These are phyloP conservation scores for Brachypodius melanocephalos DNA, from an alignment of 2,113 vertebrate species.

Conservation along the genomic window DNA sequence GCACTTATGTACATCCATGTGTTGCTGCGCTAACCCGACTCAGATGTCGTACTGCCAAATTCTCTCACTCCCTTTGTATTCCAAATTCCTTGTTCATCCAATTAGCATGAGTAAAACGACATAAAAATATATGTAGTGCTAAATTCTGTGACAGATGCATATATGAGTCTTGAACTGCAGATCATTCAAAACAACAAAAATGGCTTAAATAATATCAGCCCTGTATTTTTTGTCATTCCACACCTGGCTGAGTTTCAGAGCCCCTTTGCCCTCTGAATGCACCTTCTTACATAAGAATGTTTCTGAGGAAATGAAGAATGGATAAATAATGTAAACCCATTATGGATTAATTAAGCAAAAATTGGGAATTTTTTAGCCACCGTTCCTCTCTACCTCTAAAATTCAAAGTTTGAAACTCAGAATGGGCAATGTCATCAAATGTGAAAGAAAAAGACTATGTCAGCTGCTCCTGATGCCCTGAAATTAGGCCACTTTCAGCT, in stretches of 20 bases:
- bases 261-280: background rate
- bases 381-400: background rate
- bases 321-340: background rate
- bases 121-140: background rate
- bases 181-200: background rate
- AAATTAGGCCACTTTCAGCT: background rate
- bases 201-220: background rate
- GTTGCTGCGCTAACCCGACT: background rate
- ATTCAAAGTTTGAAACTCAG: background rate
- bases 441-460: background rate
- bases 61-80: background rate
- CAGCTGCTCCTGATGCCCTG: background rate
- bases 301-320: background rate
- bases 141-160: background rate
- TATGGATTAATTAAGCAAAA: background rate
- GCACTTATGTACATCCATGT: background rate
- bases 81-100: background rate
- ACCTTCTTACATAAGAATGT: background rate
- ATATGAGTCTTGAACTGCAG: background rate
- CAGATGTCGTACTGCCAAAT: background rate
- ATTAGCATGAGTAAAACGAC: background rate
- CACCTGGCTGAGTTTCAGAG: background rate
- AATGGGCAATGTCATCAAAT: background rate
- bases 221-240: background rate
- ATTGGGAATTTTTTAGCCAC: rapidly evolving